phyloP scores from a whole-genome alignment of 2,113 vertebrate species.

The Andinoacara biseriatus region DNA sequence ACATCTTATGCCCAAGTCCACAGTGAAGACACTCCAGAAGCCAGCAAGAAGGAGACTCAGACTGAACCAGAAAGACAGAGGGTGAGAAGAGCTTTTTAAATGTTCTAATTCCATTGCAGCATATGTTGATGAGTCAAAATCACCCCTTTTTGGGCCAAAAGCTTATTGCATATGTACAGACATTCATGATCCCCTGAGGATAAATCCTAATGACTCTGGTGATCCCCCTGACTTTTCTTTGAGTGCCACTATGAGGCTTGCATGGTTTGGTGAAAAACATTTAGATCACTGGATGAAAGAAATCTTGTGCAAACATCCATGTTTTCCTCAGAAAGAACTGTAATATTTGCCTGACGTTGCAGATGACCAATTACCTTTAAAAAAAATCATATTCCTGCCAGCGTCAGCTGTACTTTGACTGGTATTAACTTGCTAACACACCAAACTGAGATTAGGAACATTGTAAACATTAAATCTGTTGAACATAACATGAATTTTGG shows the following conservation, averaged over 20 bases:
- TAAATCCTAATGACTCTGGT: neutral
- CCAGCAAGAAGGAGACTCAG: neutral
- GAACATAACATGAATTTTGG: neutral
- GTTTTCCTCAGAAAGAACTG: neutral
- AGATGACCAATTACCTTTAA: neutral
- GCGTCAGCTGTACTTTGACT: neutral
- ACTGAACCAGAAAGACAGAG: conserved; percentile 55
- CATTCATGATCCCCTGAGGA: neutral
- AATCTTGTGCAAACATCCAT: neutral
- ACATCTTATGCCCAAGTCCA: conserved; percentile 25
- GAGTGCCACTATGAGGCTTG: neutral
- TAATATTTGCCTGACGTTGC: neutral
- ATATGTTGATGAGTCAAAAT: neutral
- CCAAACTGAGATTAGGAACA: neutral
- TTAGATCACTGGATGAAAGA: neutral
- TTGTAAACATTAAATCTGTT: neutral
- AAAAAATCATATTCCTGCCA: neutral
- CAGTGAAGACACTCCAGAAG: conserved; percentile 2
- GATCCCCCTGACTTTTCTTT: neutral
- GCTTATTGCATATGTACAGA: neutral
- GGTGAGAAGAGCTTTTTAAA: conserved; percentile 60
- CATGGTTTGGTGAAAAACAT: neutral
- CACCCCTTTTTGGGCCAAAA: neutral
- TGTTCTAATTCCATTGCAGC: neutral
- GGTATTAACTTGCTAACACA: neutral